These are phyloP conservation scores for Cerceris ruficornis DNA, from an alignment of 2,888 invertebrate species.

Conservation along the genomic window DNA sequence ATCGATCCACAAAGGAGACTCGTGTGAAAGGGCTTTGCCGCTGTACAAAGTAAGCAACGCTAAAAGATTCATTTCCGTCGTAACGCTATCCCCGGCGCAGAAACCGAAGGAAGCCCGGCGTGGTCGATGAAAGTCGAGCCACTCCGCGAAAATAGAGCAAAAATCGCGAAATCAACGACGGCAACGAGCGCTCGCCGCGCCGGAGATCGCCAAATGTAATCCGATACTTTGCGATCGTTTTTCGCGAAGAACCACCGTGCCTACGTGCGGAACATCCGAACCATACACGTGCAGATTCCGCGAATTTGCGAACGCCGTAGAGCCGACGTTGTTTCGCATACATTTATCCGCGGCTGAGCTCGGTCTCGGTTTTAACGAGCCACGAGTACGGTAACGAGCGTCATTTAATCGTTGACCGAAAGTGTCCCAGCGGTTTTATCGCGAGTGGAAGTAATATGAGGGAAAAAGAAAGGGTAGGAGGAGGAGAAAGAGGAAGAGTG, in stretches of 20 bases:
- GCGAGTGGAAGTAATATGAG: neutral
- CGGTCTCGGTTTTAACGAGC: neutral
- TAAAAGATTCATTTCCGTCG: neutral
- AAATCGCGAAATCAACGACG: neutral
- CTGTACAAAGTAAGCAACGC: too few relatives aligned
- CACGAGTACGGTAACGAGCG: slow-evolving; percentile 4
- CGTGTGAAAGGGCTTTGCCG: too few relatives aligned
- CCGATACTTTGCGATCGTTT: neutral
- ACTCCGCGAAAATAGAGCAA: neutral
- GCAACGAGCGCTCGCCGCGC: neutral
- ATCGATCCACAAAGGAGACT: too few relatives aligned
- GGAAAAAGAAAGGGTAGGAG: neutral
- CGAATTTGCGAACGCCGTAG: neutral
- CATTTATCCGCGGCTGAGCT: neutral
- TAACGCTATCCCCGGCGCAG: neutral
- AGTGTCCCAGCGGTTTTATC: slow-evolving; percentile 9
- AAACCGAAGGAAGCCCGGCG: neutral
- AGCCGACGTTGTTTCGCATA: neutral
- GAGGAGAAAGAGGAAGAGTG: slow-evolving; percentile 19
- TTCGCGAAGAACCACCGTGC: neutral
- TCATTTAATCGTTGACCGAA: slow-evolving; percentile 1
- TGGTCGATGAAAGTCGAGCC: neutral
- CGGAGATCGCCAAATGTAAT: neutral
- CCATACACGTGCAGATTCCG: neutral
- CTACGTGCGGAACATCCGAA: too few relatives aligned